Conservation (phyloP, 2,113 vertebrate genomes). For the Lepisosteus osseus region DNA sequence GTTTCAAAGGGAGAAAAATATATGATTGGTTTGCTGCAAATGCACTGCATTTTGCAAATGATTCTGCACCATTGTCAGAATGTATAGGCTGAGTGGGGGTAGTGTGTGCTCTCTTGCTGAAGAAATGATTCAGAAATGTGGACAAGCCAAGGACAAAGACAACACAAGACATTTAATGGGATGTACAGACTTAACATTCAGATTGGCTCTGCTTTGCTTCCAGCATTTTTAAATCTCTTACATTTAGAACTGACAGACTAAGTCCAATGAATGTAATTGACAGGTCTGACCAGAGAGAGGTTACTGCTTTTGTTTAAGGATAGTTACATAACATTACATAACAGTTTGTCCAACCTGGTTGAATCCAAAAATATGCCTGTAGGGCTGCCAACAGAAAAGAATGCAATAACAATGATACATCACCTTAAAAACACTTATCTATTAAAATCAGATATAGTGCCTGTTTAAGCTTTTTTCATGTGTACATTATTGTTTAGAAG, state of each 20-base stretch:
- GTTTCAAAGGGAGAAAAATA: no score
- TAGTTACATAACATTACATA: slow-evolving; percentile 34
- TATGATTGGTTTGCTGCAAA: no score
- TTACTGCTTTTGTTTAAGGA: slow-evolving; percentile 19
- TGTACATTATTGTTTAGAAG: not conserved
- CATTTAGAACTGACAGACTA: slow-evolving; percentile 23
- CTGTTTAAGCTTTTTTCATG: slow-evolving; percentile 15
- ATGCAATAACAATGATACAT: not conserved
- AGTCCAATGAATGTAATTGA: slow-evolving; percentile 23
- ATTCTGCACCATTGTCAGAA: not conserved
- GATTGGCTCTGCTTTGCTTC: not conserved
- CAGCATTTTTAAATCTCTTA: slow-evolving; percentile 5
- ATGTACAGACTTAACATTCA: not conserved
- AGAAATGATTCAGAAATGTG: slow-evolving; percentile 1
- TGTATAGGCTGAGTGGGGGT: not conserved
- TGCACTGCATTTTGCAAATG: not conserved
- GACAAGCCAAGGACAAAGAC: not conserved
- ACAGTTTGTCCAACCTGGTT: slow-evolving; percentile 16
- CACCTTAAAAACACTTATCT: not conserved
- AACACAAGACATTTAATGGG: not conserved
- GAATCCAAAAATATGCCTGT: slow-evolving; percentile 12
- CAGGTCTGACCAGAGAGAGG: slow-evolving; percentile 15
- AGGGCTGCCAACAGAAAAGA: not conserved
- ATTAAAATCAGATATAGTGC: not conserved
- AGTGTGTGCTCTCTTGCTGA: not conserved